A percentile compares a stretch with the other conserved stretches of the same genome.
phyloP scores from a whole-genome alignment of 2,797 vertebrate genomes.

The Austrolebias charrua region DNA sequence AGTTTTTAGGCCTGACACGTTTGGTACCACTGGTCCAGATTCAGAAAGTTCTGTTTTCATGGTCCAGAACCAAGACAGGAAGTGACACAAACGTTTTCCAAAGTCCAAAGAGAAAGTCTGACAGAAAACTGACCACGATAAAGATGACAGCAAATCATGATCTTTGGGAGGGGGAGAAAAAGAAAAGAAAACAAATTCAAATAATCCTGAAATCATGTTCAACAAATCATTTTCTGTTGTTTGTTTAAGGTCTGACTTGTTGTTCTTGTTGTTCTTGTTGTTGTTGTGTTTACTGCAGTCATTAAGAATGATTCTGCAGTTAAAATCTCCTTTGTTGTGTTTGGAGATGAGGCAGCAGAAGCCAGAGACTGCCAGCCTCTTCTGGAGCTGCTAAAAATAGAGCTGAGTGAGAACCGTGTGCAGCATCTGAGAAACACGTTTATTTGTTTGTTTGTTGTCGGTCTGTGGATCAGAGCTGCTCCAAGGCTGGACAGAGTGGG shows the following conservation, averaged over 20 bases:
- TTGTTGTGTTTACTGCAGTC: background rate
- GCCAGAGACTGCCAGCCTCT: conserved; percentile 7
- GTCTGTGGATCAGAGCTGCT: background rate
- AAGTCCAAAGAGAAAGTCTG: too few relatives aligned
- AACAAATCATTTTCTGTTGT: too few relatives aligned
- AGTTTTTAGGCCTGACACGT: too few relatives aligned
- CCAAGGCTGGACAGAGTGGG: conserved; percentile 8
- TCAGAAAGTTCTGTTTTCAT: too few relatives aligned
- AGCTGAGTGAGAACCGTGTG: background rate
- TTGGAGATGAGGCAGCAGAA: background rate
- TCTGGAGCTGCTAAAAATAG: conserved; percentile 28
- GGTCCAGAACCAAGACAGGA: too few relatives aligned
- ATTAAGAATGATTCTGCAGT: background rate
- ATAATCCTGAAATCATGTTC: too few relatives aligned
- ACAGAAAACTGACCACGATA: too few relatives aligned
- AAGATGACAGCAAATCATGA: too few relatives aligned
- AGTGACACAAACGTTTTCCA: too few relatives aligned
- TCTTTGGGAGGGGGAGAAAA: too few relatives aligned
- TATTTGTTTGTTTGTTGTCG: background rate
- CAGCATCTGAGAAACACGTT: background rate
- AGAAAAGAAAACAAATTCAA: too few relatives aligned
- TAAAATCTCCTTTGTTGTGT: background rate
- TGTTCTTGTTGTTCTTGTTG: background rate
- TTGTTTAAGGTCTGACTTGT: background rate
- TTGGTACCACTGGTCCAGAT: too few relatives aligned